Evolutionary conservation across 2,888 invertebrate genomes (phyloP).

Genomic region (Lacanobia wlatinum): DNA sequence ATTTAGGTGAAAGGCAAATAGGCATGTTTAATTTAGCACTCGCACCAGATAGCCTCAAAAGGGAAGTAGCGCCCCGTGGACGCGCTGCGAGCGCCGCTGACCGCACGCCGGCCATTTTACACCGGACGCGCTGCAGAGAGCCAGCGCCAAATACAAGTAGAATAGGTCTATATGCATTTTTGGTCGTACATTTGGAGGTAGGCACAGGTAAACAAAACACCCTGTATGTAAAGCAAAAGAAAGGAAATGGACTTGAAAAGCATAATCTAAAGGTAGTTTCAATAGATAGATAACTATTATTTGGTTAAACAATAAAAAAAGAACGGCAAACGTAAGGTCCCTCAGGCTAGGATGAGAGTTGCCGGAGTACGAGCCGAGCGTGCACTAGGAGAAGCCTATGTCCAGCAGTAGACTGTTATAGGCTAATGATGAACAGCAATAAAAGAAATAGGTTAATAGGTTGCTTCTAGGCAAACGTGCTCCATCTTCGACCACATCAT

Average conservation of each 20-base stretch:
- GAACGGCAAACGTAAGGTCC: no score
- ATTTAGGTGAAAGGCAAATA: not conserved
- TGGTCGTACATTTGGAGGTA: not conserved
- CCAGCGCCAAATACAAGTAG: slow-evolving; percentile 11
- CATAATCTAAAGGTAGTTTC: no score
- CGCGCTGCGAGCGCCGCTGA: not conserved
- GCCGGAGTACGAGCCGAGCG: no score
- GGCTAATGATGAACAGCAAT: no score
- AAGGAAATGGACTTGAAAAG: not conserved
- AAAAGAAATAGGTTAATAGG: no score
- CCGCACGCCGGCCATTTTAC: slow-evolving; percentile 33
- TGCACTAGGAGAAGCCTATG: no score
- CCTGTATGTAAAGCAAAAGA: not conserved
- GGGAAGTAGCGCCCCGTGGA: slow-evolving; percentile 8
- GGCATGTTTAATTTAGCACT: slow-evolving; percentile 9
- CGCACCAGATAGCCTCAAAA: slow-evolving; percentile 10
- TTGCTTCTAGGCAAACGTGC: no score
- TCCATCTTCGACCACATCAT: no score
- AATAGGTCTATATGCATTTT: not conserved
- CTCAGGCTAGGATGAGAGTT: no score
- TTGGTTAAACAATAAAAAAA: no score
- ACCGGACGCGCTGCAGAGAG: slow-evolving; percentile 24
- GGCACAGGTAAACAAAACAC: not conserved
- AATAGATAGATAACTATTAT: no score
- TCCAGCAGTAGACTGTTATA: no score